Conservation (phyloP, 1,140 invertebrate species). For the Liolophura sinensis region DNA sequence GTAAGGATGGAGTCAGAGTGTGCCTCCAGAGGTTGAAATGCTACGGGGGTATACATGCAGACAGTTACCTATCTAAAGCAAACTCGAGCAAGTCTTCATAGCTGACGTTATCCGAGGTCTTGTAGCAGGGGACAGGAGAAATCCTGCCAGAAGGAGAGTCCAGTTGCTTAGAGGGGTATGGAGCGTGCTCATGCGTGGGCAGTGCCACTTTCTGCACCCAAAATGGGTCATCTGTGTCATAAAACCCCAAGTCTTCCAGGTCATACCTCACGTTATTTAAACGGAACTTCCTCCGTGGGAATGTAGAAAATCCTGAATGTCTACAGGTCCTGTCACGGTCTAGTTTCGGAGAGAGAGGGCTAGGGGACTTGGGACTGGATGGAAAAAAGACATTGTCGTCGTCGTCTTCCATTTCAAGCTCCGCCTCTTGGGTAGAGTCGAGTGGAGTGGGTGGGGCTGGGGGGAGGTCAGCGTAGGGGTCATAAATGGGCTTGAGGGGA, state of each 20-base stretch:
- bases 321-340: background rate
- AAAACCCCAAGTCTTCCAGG: slow-evolving; percentile 48
- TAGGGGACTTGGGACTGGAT: slow-evolving; percentile 3
- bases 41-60: slow-evolving; percentile 11
- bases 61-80: slow-evolving; percentile 69
- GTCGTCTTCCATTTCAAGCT: slow-evolving; percentile 6
- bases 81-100: slow-evolving; percentile 92
- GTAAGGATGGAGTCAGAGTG: background rate
- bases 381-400: slow-evolving; percentile 14
- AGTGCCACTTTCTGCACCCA: slow-evolving; percentile 43
- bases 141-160: slow-evolving; percentile 22
- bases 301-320: slow-evolving; percentile 12
- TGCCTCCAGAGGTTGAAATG: background rate
- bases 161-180: slow-evolving; percentile 1
- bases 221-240: slow-evolving; percentile 47
- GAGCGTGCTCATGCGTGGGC: slow-evolving; percentile 11
- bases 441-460: slow-evolving; percentile 13
- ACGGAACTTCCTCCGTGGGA: slow-evolving; percentile 33
- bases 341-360: background rate
- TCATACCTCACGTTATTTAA: slow-evolving; percentile 35
- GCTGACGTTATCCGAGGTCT: slow-evolving; percentile 71
- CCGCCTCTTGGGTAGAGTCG: slow-evolving; percentile 1
- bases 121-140: slow-evolving; percentile 47
- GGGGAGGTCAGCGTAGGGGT: slow-evolving; percentile 9
- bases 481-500: slow-evolving; percentile 11